Conservation (phyloP, 2,797 vertebrate species). For the Anniella stebbinsi region DNA sequence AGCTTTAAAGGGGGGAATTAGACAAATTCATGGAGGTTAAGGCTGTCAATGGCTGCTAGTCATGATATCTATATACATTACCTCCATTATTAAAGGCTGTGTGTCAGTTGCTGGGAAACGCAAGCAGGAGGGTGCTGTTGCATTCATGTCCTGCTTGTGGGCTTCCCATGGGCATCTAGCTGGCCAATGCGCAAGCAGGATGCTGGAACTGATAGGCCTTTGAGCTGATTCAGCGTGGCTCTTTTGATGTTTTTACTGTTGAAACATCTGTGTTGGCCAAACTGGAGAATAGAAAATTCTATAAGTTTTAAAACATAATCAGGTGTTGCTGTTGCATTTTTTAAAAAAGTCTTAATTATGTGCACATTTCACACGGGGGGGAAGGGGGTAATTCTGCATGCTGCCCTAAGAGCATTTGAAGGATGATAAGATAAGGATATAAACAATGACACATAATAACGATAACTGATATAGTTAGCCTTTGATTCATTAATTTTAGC, state of each 20-base stretch:
- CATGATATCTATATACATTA: no score
- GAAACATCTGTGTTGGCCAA: neutral
- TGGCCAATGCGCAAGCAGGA: no score
- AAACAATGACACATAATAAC: neutral
- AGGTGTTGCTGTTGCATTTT: neutral
- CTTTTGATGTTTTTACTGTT: neutral
- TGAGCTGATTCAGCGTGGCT: no score
- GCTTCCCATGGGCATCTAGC: no score
- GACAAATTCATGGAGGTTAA: no score
- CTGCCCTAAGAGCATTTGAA: neutral
- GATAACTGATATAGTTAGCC: neutral
- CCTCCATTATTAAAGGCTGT: no score
- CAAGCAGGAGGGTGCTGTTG: no score
- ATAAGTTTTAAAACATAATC: slow-evolving; percentile 3
- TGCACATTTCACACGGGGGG: neutral
- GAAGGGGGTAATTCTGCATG: neutral
- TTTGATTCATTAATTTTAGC: slow-evolving; percentile 7
- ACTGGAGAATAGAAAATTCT: neutral
- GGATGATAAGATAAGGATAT: neutral
- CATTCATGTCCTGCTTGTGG: no score
- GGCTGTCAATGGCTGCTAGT: no score
- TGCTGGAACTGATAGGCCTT: no score
- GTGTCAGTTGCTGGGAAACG: no score
- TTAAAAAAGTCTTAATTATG: neutral
- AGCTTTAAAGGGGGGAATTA: no score